phyloP scores from a whole-genome alignment of 2,888 invertebrate species.

The Andrena fulva region DNA sequence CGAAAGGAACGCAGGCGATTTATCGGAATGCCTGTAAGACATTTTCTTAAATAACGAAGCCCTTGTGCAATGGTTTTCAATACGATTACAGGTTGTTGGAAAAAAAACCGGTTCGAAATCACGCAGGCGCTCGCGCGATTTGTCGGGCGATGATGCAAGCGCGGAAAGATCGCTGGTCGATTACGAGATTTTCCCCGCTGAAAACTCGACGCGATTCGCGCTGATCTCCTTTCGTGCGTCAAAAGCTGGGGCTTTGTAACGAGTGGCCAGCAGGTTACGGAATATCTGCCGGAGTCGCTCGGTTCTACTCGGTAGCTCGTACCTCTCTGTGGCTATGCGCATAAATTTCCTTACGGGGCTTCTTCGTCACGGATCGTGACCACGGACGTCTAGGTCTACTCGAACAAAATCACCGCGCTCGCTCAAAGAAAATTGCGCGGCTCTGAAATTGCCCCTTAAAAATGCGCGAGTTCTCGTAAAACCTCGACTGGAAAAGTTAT shows the following conservation, averaged over 20 bases:
- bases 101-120: slow-evolving; percentile 5
- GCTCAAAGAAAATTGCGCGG: slow-evolving; percentile 45
- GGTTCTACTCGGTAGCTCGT: slow-evolving; percentile 53
- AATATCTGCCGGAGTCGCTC: slow-evolving; percentile 33
- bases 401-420: slow-evolving; percentile 61
- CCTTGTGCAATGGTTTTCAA: background rate
- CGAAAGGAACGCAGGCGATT: background rate
- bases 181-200: slow-evolving; percentile 26
- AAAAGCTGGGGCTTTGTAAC: slow-evolving; percentile 33
- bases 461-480: slow-evolving; percentile 54
- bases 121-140: background rate
- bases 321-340: slow-evolving; percentile 50
- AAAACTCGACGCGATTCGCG: slow-evolving; percentile 22
- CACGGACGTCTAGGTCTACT: slow-evolving; percentile 63
- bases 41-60: background rate
- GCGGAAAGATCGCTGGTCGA: background rate
- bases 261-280: slow-evolving; percentile 34
- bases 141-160: slow-evolving; percentile 7
- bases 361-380: slow-evolving; percentile 67
- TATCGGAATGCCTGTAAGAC: background rate
- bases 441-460: slow-evolving; percentile 47
- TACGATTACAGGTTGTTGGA: background rate
- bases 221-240: slow-evolving; percentile 44
- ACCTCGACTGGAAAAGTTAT: slow-evolving; percentile 51
- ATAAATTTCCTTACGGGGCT: slow-evolving; percentile 72